phyloP scores from a whole-genome alignment of 1,140 invertebrate genomes.

The Drosophila grimshawi region DNA sequence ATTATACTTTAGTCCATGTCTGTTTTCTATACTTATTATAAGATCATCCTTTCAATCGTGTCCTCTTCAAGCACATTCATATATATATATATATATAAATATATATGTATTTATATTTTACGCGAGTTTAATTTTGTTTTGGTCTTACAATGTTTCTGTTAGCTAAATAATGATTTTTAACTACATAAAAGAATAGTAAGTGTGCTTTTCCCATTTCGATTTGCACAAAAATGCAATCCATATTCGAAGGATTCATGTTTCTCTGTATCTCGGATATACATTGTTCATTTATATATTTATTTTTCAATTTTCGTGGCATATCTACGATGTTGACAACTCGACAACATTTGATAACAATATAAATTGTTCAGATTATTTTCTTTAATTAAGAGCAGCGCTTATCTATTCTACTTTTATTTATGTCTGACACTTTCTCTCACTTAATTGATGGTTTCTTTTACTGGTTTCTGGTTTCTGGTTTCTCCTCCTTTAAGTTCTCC shows the following conservation, averaged over 20 bases:
- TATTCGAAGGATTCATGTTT: no score
- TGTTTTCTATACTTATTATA: slow-evolving; percentile 14
- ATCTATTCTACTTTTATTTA: slow-evolving; percentile 1
- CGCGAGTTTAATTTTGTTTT: not conserved
- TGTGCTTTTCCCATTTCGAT: no score
- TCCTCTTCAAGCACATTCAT: not conserved
- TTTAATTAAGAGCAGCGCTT: not conserved
- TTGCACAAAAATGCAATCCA: no score
- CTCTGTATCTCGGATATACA: no score
- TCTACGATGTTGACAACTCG: no score
- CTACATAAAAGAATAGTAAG: no score
- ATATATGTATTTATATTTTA: not conserved
- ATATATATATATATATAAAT: slow-evolving; percentile 1
- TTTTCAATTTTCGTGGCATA: no score
- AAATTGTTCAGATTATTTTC: not conserved
- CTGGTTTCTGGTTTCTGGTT: slow-evolving; percentile 13
- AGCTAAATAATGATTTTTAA: no score
- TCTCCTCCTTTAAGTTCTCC: not conserved
- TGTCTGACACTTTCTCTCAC: not conserved
- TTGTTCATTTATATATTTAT: no score
- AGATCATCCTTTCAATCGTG: slow-evolving; percentile 6
- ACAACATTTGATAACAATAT: not conserved
- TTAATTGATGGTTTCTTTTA: slow-evolving; percentile 2
- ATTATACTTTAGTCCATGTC: slow-evolving; percentile 7
- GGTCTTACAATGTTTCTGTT: not conserved